phyloP scores from a whole-genome alignment of 2,888 invertebrate genomes.

The Noctua pronuba region DNA sequence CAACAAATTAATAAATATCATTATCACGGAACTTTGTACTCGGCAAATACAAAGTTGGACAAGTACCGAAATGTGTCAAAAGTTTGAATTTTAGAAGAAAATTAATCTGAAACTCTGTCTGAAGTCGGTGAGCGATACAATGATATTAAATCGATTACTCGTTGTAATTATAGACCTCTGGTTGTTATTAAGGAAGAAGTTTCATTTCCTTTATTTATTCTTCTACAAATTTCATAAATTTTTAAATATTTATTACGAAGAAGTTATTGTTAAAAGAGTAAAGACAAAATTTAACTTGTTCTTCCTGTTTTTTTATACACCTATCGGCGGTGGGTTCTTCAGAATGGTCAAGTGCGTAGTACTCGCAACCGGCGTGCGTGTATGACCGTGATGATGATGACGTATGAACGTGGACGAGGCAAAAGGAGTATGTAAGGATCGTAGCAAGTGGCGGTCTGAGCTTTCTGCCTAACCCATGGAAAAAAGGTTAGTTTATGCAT shows the following conservation, averaged over 20 bases:
- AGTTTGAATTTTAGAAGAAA: conserved; percentile 38
- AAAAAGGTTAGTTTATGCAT: no score
- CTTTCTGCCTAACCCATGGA: no score
- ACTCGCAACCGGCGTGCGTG: no score
- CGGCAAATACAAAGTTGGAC: conserved; percentile 40
- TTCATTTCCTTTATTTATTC: not conserved
- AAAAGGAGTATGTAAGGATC: no score
- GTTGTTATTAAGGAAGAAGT: conserved; percentile 2
- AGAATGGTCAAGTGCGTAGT: no score
- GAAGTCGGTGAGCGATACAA: conserved; percentile 25
- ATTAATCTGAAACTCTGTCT: conserved; percentile 39
- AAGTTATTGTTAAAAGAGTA: not conserved
- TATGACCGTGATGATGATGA: no score
- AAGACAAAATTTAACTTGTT: not conserved
- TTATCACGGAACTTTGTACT: conserved; percentile 34
- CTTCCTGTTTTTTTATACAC: not conserved
- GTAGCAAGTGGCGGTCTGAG: no score
- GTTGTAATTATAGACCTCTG: conserved; percentile 9
- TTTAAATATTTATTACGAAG: not conserved
- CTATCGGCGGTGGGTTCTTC: no score
- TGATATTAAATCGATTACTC: conserved; percentile 35
- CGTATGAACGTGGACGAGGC: no score
- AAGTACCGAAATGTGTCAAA: conserved; percentile 29
- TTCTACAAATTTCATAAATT: no score
- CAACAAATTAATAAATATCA: conserved; percentile 48